Evolutionary conservation across 2,888 invertebrate genomes (phyloP), one percentile per base, ranked within the genome.

Genomic region (Portevinia maculata): DNA sequence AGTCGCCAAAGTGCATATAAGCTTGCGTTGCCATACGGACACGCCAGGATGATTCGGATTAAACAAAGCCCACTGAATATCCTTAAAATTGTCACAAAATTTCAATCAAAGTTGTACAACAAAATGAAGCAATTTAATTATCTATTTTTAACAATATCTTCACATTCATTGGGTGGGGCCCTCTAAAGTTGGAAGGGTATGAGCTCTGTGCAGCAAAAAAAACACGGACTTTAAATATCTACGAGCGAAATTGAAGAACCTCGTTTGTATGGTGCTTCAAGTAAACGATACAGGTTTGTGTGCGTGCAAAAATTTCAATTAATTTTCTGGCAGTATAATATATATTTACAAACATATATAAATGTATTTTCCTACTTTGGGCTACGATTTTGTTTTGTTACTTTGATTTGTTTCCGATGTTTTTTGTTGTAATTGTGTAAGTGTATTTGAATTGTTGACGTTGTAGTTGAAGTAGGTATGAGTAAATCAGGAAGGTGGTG

Each of bases 251-350:
- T 70, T 75, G 81, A 76, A 83, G 59, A 55, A 81, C 52, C 52
- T 71, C 65, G 59, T 64, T 76, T 76, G 70, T 70, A 52, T 76
- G 76, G 52, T 46, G 53, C 53, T 71, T 64, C 55, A 50, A 48
- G 76, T 50, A 71, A 83, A 62, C 48, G 50, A 53, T 71, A 55
- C 60, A 60, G 57, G 75, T 59, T 59, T 65, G 70, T 76, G 65
- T 71, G 70, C 76, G 83, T 83, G 71, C 60, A 71, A 76, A 71
- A 76, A 83, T 83, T 76, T 83, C 76, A 83, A 83, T 83, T 83
- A 83, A 83, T 71, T 83, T 76, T 83, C 76, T 53, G 46, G 74
- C 21, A 44, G 39, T 64, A 21, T n/a, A n/a, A n/a, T n/a, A n/a
- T n/a, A n/a, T n/a, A n/a, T n/a, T n/a, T n/a, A n/a, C n/a, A n/a